Evolutionary conservation across 2,888 invertebrate genomes (phyloP).

Genomic region (Plagodis dolabraria): DNA sequence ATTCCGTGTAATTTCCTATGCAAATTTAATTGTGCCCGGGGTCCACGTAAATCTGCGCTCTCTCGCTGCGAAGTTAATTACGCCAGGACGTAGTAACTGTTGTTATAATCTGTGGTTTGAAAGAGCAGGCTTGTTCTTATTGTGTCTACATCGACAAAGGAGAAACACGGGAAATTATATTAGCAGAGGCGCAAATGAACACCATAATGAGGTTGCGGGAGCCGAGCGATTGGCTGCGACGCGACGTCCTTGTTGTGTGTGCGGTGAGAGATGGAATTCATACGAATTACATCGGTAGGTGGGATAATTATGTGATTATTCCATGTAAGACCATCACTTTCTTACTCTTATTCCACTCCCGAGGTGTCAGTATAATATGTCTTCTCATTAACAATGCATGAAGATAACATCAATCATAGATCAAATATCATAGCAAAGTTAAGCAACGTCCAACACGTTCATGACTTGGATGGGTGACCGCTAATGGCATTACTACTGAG

Average conservation of each 20-base stretch:
- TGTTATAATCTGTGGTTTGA: constrained; percentile 64
- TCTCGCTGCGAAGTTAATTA: constrained; percentile 82
- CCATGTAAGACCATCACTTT: too few species aligned
- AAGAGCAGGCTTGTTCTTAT: constrained; percentile 74
- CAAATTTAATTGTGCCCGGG: constrained; percentile 83
- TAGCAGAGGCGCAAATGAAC: constrained; percentile 50
- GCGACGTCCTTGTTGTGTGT: constrained; percentile 13
- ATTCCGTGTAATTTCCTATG: constrained; percentile 83
- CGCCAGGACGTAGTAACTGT: constrained; percentile 51
- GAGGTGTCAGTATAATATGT: too few species aligned
- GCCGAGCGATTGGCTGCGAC: constrained; percentile 20
- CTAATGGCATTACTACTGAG: too few species aligned
- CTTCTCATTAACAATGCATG: too few species aligned
- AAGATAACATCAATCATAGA: too few species aligned
- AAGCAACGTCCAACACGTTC: too few species aligned
- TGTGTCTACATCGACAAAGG: constrained; percentile 77
- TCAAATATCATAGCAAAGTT: too few species aligned
- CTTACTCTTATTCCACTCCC: too few species aligned
- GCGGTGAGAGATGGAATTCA: constrained; percentile 8
- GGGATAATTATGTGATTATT: not conserved
- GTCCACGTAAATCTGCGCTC: constrained; percentile 81
- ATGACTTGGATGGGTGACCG: too few species aligned
- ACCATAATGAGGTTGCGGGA: constrained; percentile 18
- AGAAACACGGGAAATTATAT: constrained; percentile 64
- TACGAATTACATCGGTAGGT: not conserved